A percentile compares a stretch with the other conserved stretches of the same genome.
Evolutionary conservation across 2,797 vertebrate genomes (phyloP).

Genomic region (Enteromius fasciolatus): DNA sequence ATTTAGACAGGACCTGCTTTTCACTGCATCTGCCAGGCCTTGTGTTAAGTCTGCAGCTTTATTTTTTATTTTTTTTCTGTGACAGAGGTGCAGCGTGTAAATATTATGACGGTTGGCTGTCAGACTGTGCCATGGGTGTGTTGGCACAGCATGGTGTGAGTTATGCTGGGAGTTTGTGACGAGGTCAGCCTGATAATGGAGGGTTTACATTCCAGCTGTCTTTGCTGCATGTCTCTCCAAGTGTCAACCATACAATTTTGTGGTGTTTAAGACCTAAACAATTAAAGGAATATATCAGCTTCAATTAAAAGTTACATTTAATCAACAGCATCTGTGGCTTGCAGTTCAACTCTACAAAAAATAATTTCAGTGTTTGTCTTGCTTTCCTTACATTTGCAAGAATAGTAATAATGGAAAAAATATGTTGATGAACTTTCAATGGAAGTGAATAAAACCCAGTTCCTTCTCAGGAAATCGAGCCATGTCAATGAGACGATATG

Average conservation of each 20-base stretch:
- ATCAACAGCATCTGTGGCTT: not conserved
- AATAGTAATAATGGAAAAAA: not conserved
- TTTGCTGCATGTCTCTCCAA: constrained; percentile 71
- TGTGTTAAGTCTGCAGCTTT: constrained; percentile 78
- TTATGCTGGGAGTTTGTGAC: constrained; percentile 66
- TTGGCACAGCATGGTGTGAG: constrained; percentile 65
- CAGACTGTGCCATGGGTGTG: constrained; percentile 70
- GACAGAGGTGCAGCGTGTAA: constrained; percentile 81
- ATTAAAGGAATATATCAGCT: not conserved
- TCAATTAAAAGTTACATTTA: not conserved
- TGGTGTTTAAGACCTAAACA: constrained; percentile 16
- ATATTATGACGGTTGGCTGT: constrained; percentile 84
- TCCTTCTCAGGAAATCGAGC: not conserved
- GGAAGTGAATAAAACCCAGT: not conserved
- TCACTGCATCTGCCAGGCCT: constrained; percentile 53
- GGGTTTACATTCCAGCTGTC: constrained; percentile 76
- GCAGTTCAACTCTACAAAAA: not conserved
- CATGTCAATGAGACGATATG: no score
- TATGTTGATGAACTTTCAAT: not conserved
- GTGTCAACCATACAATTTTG: constrained; percentile 56
- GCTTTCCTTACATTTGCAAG: not conserved
- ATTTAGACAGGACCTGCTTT: constrained; percentile 74
- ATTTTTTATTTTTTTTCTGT: constrained; percentile 72
- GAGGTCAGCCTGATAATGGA: constrained; percentile 65
- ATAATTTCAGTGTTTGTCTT: not conserved